Percentiles rank a stretch among this genome's conserved stretches.
Conservation (phyloP, 2,888 invertebrate genomes). For the Nephrotoma guestfalica region DNA sequence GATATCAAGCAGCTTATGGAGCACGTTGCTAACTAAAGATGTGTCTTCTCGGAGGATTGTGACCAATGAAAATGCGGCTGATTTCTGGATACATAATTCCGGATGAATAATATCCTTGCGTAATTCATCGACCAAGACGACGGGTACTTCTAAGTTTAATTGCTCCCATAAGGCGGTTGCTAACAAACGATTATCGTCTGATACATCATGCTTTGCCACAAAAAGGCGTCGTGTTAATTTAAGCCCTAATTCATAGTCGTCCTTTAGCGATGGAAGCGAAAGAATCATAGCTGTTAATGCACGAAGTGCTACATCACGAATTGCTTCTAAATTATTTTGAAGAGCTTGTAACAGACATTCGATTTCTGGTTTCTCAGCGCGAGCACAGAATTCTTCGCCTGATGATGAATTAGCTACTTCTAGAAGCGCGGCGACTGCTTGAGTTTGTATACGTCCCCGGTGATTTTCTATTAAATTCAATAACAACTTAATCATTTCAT, state of each 20-base stretch:
- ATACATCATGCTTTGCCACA: conserved; percentile 69
- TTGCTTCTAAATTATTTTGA: conserved; percentile 51
- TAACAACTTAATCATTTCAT: conserved; percentile 66
- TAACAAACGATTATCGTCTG: conserved; percentile 53
- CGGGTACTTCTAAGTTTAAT: conserved; percentile 37
- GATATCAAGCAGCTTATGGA: conserved; percentile 50
- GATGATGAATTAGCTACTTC: conserved; percentile 65
- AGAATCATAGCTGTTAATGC: conserved; percentile 49
- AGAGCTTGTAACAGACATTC: conserved; percentile 60
- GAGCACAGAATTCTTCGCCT: conserved; percentile 46
- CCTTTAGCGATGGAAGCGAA: conserved; percentile 45
- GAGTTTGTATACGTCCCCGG: conserved; percentile 56
- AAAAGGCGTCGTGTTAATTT: conserved; percentile 59
- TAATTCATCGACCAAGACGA: conserved; percentile 30
- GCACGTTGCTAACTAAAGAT: conserved; percentile 37
- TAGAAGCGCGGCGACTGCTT: conserved; percentile 63
- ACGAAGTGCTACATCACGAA: conserved; percentile 67
- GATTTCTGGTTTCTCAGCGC: conserved; percentile 54
- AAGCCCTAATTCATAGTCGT: conserved; percentile 42
- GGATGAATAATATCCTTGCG: conserved; percentile 64
- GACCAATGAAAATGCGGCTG: conserved; percentile 68
- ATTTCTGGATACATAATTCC: conserved; percentile 66
- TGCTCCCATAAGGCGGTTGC: conserved; percentile 48
- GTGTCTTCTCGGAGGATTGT: conserved; percentile 43
- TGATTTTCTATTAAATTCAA: conserved; percentile 59